Percentiles rank a stretch among this genome's conserved stretches.
These are phyloP conservation scores for Calliphora vomitoria DNA, from an alignment of 2,888 invertebrate genomes.

Conservation along the genomic window DNA sequence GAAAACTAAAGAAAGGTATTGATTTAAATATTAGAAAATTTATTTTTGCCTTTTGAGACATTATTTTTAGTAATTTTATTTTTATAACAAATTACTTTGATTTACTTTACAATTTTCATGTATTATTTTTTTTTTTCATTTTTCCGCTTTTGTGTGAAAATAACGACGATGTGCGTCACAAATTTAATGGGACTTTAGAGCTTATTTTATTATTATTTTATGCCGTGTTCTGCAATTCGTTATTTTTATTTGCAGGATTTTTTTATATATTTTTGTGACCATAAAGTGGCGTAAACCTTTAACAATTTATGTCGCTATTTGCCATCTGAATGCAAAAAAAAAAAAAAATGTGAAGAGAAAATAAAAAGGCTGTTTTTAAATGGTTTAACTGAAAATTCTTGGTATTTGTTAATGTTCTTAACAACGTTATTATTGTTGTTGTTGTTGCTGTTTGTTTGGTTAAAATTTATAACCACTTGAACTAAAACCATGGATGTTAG, in stretches of 20 bases:
- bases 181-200: conserved; percentile 53
- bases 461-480: conserved; percentile 81
- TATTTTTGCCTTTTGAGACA: background rate
- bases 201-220: conserved; percentile 53
- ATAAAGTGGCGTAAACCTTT: conserved; percentile 81
- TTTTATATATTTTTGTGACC: conserved; percentile 79
- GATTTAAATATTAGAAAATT: conserved; percentile 34
- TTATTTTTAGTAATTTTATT: conserved; percentile 42
- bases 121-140: conserved; percentile 18
- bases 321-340: conserved; percentile 51
- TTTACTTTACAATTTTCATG: conserved; percentile 51
- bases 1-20: conserved; percentile 37
- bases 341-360: conserved; percentile 26
- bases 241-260: conserved; percentile 74
- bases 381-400: conserved; percentile 65
- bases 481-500: conserved; percentile 57
- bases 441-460: conserved; percentile 53
- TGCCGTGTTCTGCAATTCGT: conserved; percentile 43
- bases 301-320: conserved; percentile 79
- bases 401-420: conserved; percentile 65
- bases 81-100: conserved; percentile 54
- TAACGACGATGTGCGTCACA: conserved; percentile 31
- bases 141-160: conserved; percentile 5
- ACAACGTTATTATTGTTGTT: conserved; percentile 22
- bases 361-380: conserved; percentile 60